Conservation (phyloP, 1,140 invertebrate genomes). For the Drosophila trapezifrons region DNA sequence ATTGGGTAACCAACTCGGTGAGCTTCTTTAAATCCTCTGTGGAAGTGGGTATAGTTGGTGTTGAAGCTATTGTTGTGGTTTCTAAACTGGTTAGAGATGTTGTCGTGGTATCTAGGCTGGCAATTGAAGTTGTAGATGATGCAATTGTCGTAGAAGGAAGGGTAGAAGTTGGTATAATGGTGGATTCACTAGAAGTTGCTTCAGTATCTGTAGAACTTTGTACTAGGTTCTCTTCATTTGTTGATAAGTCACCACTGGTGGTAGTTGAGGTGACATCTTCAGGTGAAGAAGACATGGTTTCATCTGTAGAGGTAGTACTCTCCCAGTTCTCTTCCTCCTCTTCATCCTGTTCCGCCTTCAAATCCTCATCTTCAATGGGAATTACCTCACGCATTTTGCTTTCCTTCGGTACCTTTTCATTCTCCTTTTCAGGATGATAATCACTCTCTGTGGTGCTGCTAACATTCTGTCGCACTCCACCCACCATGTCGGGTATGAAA, state of each 20-base stretch:
- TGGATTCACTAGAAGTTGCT: slow-evolving; percentile 1
- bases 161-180: background rate
- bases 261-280: slow-evolving; percentile 5
- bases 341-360: slow-evolving; percentile 20
- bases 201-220: slow-evolving; percentile 5
- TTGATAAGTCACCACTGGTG: background rate
- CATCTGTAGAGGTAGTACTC: background rate
- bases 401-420: too few relatives aligned
- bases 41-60: slow-evolving; percentile 53
- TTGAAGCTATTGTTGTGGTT: slow-evolving; percentile 8
- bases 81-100: background rate
- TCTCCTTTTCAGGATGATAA: slow-evolving; percentile 48
- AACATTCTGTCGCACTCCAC: slow-evolving; percentile 34
- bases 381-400: slow-evolving; percentile 45
- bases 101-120: background rate
- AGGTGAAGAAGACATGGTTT: slow-evolving; percentile 4
- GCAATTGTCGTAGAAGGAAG: background rate
- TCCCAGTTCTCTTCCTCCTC: background rate
- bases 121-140: background rate
- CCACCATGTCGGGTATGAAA: slow-evolving; percentile 75
- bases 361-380: slow-evolving; percentile 40
- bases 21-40: slow-evolving; percentile 64
- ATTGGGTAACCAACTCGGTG: slow-evolving; percentile 50
- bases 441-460: slow-evolving; percentile 67
- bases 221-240: background rate